Evolutionary conservation across 2,888 invertebrate genomes (phyloP), one percentile per base, ranked within the genome.

Genomic region (Flexamia atlantica): DNA sequence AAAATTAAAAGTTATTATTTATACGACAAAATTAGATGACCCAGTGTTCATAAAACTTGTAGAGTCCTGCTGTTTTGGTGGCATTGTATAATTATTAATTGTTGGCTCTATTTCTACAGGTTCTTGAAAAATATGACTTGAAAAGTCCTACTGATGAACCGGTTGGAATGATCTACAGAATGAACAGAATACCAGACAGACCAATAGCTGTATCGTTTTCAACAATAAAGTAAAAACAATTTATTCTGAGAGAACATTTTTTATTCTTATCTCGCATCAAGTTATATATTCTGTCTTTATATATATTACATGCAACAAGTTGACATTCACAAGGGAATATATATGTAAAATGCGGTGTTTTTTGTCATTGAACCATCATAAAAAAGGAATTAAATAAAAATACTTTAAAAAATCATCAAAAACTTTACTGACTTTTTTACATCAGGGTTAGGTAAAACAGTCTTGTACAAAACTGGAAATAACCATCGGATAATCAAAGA

Each of bases 121-220:
- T 91, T 76, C 86, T 91, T 82, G 87, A 87, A 64, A 88, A 88
- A 23, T 91, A 89, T 81, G 81, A 87, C 28, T 80, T 90, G 25
- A 81, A 87, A 30, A 87, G 86, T 20, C 36, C 42, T 50, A 74
- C 25, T 17, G 84, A 86, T 12, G 85, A 81, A 53, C 85, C 89
- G 42, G 88, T 91, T 36, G 90, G 90, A 28, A 90, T 90, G 90
- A 88, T 90, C 4, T 90, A 89, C 86, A 88, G 90, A 60, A 89
- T 91, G 90, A 90, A 91, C 83, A 87, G 90, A 70, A 89, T 90
- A 40, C 90, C 91, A 9, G 90, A 91, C 70, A 88, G 88, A 84
- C 86, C 88, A 79, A 89, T 91, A 57, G 88, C 89, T 85, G 87
- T 76, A 72, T 12, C n/a, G 1, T 72, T 72, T 36, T 60, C 23